phyloP scores from a whole-genome alignment of 2,888 invertebrate genomes.

The Heliconius charithonia region DNA sequence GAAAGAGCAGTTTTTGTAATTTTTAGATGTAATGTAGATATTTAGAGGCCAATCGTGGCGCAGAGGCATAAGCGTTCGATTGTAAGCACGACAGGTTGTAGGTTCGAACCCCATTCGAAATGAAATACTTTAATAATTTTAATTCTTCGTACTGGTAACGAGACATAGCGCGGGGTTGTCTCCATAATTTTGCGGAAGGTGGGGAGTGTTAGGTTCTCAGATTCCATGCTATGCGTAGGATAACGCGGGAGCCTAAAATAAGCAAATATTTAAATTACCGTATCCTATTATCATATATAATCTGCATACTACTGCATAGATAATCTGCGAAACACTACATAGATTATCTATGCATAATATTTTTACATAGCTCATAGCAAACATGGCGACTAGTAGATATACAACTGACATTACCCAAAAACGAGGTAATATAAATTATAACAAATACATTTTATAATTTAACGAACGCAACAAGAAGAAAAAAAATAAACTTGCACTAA shows the following conservation, averaged over 20 bases:
- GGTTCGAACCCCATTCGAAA: too few species aligned
- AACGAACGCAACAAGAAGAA: slow-evolving; percentile 32
- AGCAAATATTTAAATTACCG: not conserved
- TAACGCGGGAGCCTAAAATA: not conserved
- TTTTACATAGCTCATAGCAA: not conserved
- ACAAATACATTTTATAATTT: slow-evolving; percentile 17
- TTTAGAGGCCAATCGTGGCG: too few species aligned
- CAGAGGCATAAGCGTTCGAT: too few species aligned
- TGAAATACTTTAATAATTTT: too few species aligned
- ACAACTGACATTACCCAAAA: not conserved
- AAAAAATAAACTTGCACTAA: slow-evolving; percentile 24
- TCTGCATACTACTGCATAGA: too few species aligned
- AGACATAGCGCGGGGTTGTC: not conserved
- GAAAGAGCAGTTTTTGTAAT: too few species aligned
- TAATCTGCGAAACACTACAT: too few species aligned
- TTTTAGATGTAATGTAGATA: too few species aligned
- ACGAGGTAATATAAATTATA: slow-evolving; percentile 11
- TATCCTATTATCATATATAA: not conserved
- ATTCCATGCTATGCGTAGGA: not conserved
- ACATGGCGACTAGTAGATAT: not conserved
- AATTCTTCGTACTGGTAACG: not conserved
- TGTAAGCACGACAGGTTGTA: too few species aligned
- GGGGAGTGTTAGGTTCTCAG: too few species aligned
- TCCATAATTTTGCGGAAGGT: too few species aligned
- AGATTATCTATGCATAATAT: not conserved